Evolutionary conservation across 2,113 vertebrate genomes (phyloP), one percentile per base, ranked within the genome.

Genomic region (Coreoperca whiteheadi): DNA sequence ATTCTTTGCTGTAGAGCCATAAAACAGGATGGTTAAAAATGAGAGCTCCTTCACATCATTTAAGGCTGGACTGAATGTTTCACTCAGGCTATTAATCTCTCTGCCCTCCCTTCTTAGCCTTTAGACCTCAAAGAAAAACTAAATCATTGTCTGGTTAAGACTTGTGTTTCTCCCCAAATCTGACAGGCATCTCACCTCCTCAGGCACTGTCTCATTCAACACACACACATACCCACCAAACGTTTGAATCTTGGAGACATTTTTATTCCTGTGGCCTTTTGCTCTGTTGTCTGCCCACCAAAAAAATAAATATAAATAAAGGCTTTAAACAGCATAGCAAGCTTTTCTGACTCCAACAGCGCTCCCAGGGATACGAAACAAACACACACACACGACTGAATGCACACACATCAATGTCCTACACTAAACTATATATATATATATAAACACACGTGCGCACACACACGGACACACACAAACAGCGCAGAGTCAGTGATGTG

Each of bases 141-240:
- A 84, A 90, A 91, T 91, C 82, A 90, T 88, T 82, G 81, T 92
- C 91, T 90, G 71, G 80, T 89, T 89, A 85, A 84, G 80, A 87
- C 86, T 90, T 90, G 71, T 90, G 85, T 88, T 86, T 91, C 87
- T 85, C 66, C 60, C 77, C 60, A 72, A 84, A 88, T 93, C 88
- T 88, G 92, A 91, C 89, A 91, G 86, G 37, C 90, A 77, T 87
- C 72, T 89, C 77, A 68, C 73, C 63, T 88, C 93, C 90, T 84
- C 83, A 56, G 87, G 92, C 90, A 2, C 57, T 25, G 46, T 77
- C 64, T 88, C 73, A 51, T 65, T 74, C 66, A 51, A 63, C 81
- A 73, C 54, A 65, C 66, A 37, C 54, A 30, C 46, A 57, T n/a
- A 64, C 56, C 10, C 74, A 66, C 43, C 6, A 75, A 88, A 87